Conservation (phyloP, 2,888 invertebrate genomes). For the Crossocerus cetratus region DNA sequence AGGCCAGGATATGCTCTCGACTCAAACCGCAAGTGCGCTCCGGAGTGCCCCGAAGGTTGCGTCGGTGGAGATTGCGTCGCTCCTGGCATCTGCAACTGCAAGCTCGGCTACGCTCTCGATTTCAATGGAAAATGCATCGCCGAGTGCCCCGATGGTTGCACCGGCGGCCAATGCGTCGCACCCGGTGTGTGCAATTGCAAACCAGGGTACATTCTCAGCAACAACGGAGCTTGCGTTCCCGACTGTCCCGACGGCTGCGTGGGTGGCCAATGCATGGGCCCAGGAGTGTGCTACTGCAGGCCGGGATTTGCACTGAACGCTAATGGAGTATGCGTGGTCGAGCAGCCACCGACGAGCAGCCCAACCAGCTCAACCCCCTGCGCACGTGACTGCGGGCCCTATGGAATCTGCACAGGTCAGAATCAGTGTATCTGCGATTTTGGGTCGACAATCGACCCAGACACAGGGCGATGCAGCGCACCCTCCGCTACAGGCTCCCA, state of each 20-base stretch:
- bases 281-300: constrained; percentile 19
- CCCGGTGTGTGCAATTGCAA: neutral
- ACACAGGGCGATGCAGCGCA: constrained; percentile 61
- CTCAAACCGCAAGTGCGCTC: constrained; percentile 58
- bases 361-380: constrained; percentile 25
- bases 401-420: constrained; percentile 72
- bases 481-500: neutral
- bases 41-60: constrained; percentile 63
- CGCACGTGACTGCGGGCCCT: constrained; percentile 35
- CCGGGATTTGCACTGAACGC: neutral
- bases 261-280: constrained; percentile 16
- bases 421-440: constrained; percentile 79
- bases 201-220: constrained; percentile 19
- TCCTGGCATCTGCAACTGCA: constrained; percentile 80
- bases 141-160: constrained; percentile 3
- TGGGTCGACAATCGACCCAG: constrained; percentile 74
- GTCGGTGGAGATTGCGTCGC: constrained; percentile 78
- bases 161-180: neutral
- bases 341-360: neutral
- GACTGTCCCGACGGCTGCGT: constrained; percentile 22
- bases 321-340: neutral
- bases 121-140: constrained; percentile 76
- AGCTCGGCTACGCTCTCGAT: constrained; percentile 72
- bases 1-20: constrained; percentile 64
- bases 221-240: constrained; percentile 28